Evolutionary conservation across 2,888 invertebrate genomes (phyloP).

Genomic region (Amphipyra tragopoginis): DNA sequence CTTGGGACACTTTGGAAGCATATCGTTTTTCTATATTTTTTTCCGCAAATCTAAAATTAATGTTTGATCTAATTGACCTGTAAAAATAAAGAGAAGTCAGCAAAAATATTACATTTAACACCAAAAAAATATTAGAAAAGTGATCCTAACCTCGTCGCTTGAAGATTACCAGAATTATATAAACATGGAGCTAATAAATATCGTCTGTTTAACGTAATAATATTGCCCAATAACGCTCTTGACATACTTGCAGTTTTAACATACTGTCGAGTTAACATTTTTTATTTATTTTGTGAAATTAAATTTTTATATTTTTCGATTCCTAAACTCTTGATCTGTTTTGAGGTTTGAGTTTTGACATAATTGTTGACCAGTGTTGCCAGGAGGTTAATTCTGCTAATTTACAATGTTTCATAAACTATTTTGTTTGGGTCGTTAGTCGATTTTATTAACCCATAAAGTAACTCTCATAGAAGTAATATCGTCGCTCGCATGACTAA

Average conservation of each 20-base stretch:
- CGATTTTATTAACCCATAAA: too few relatives aligned
- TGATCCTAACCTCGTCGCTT: constrained; percentile 64
- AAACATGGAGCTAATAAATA: constrained; percentile 43
- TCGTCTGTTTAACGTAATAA: constrained; percentile 55
- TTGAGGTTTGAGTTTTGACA: constrained; percentile 4
- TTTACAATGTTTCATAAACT: too few relatives aligned
- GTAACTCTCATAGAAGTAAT: too few relatives aligned
- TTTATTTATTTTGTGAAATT: constrained; percentile 32
- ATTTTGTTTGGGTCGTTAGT: too few relatives aligned
- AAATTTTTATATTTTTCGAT: constrained; percentile 18
- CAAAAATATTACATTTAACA: background rate
- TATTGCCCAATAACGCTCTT: constrained; percentile 62
- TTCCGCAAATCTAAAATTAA: constrained; percentile 8
- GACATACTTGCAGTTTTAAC: constrained; percentile 70
- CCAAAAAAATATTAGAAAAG: constrained; percentile 1
- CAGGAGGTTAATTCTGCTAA: too few relatives aligned
- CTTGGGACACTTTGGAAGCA: constrained; percentile 6
- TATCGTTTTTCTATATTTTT: background rate
- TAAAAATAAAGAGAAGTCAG: constrained; percentile 9
- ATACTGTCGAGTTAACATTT: constrained; percentile 77
- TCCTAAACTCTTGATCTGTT: constrained; percentile 13
- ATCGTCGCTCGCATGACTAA: too few relatives aligned
- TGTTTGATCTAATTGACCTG: constrained; percentile 24
- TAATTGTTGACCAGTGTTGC: too few relatives aligned
- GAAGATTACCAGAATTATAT: constrained; percentile 42